phyloP scores from a whole-genome alignment of 2,888 invertebrate genomes.

The Cataglyphis albicans region DNA sequence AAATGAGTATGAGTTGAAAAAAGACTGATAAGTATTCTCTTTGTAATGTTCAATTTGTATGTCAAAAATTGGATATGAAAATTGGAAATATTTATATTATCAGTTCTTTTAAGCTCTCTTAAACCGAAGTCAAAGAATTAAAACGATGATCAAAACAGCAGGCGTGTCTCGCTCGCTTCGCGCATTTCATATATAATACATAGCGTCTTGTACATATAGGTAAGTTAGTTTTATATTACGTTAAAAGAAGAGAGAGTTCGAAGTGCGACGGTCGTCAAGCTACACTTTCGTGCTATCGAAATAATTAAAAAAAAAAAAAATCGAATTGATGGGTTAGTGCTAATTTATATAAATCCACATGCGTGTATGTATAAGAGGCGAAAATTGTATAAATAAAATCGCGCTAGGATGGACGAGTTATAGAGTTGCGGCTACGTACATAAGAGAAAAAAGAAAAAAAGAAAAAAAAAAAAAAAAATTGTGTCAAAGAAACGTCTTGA shows the following conservation, averaged over 20 bases:
- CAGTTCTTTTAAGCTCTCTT: background rate
- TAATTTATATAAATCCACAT: conserved; percentile 67
- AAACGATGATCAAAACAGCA: background rate
- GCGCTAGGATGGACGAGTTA: conserved; percentile 47
- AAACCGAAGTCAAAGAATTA: background rate
- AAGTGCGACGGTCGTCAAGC: conserved; percentile 23
- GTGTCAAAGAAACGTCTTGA: conserved; percentile 30
- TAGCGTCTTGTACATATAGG: conserved; percentile 82
- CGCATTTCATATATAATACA: conserved; percentile 73
- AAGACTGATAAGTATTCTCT: too few species aligned
- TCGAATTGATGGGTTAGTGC: conserved; percentile 53
- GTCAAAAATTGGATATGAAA: background rate
- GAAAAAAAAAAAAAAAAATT: conserved; percentile 16
- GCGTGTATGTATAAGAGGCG: conserved; percentile 48
- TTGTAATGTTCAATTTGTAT: background rate
- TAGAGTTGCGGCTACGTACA: conserved; percentile 75
- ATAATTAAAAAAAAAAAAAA: background rate
- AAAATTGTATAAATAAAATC: conserved; percentile 41
- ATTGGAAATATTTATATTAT: background rate
- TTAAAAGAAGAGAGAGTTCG: conserved; percentile 49
- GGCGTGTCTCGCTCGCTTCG: conserved; percentile 66
- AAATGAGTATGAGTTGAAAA: background rate
- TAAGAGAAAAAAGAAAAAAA: conserved; percentile 41
- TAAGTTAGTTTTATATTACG: conserved; percentile 84
- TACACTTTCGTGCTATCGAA: conserved; percentile 18